A percentile compares a stretch with the other conserved stretches of the same genome.
phyloP scores from a whole-genome alignment of 2,888 invertebrate genomes.

The Leptarthrus brevirostris region DNA sequence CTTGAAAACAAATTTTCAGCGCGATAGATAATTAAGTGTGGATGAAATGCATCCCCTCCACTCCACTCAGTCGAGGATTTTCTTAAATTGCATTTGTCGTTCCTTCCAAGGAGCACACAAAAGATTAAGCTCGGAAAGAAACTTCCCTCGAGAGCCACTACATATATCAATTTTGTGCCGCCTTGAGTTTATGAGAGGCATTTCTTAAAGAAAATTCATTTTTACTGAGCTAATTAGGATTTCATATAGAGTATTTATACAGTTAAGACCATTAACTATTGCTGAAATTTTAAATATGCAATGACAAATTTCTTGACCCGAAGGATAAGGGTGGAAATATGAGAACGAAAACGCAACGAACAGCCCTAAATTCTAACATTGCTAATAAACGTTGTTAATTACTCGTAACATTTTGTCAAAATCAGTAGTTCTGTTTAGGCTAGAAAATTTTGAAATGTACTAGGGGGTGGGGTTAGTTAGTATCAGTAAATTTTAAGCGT shows the following conservation, averaged over 20 bases:
- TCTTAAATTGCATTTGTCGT: neutral
- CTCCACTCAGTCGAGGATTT: neutral
- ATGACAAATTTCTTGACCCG: no score
- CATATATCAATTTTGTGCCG: conserved; percentile 1
- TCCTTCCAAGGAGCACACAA: conserved; percentile 1
- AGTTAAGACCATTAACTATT: conserved; percentile 5
- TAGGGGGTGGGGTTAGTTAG: no score
- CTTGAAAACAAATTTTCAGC: conserved; percentile 10
- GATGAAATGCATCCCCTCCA: conserved; percentile 18
- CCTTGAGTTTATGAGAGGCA: conserved; percentile 1
- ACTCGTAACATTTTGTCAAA: no score
- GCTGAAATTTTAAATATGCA: neutral
- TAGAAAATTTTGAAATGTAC: no score
- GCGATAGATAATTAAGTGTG: conserved; percentile 12
- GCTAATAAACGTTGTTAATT: no score
- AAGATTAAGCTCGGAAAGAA: neutral
- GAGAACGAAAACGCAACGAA: no score
- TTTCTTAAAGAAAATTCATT: neutral
- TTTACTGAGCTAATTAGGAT: conserved; percentile 15
- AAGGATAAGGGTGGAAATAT: no score
- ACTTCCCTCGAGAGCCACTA: neutral
- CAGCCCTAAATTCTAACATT: no score
- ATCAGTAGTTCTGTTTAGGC: no score
- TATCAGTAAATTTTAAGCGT: no score
- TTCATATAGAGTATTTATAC: neutral